phyloP scores from a whole-genome alignment of 2,888 invertebrate genomes.

The Drosophila buzzatii region DNA sequence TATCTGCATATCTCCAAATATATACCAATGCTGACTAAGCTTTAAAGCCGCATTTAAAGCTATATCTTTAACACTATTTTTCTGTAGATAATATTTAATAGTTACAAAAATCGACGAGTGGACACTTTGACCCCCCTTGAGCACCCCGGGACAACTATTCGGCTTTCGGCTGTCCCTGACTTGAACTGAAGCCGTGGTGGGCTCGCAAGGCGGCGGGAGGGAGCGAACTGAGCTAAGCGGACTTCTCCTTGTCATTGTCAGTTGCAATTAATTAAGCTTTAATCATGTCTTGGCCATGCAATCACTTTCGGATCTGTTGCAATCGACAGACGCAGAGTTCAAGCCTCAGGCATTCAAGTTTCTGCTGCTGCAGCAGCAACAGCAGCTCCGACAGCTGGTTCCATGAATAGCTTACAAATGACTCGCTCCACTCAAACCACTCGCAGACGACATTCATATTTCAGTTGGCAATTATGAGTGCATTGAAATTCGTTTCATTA shows the following conservation, averaged over 20 bases:
- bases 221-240: constrained; percentile 6
- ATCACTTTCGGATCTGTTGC: constrained; percentile 55
- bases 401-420: constrained; percentile 31
- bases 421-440: constrained; percentile 13
- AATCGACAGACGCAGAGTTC: constrained; percentile 35
- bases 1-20: too few species aligned
- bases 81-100: constrained; percentile 9
- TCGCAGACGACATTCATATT: constrained; percentile 12
- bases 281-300: constrained; percentile 73
- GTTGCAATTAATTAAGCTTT: constrained; percentile 66
- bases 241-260: constrained; percentile 62
- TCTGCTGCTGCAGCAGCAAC: constrained; percentile 6
- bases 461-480: constrained; percentile 18
- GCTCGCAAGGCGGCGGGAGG: background rate
- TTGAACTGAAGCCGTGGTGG: constrained; percentile 21
- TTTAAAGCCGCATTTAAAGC: background rate
- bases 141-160: background rate
- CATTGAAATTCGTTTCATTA: constrained; percentile 15
- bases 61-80: background rate
- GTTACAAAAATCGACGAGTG: constrained; percentile 11
- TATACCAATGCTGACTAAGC: background rate
- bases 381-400: background rate
- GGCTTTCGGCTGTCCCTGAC: constrained; percentile 60
- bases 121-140: background rate
- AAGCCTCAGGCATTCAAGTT: constrained; percentile 34